Evolutionary conservation across 2,113 vertebrate genomes (phyloP), one percentile per base, ranked within the genome.

Genomic region (Rhinolophus ferrumequinum): DNA sequence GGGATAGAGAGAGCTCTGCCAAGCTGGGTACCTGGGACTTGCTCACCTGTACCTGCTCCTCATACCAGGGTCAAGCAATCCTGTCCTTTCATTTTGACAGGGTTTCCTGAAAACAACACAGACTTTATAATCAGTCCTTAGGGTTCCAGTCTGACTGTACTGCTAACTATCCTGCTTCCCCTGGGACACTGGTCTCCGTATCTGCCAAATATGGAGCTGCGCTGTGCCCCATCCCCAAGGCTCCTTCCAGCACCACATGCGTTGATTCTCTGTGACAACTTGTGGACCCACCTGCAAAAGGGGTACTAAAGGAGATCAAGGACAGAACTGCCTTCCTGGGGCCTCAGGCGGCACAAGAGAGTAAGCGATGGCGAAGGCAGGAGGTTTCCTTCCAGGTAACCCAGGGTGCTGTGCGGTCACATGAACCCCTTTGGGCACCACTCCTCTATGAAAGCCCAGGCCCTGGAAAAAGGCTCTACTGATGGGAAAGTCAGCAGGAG

Each of bases 241-340:
- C 11, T 77, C 41, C 35, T 47, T 76, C 56, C 6, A 77, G 67
- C 26, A 54, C 52, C 1, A 6, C 4, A n/a, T 1, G 9, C 3
- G 2, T 3, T 0, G 0, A 44, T 56, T 92, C 13, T 38, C 41
- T 21, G 7, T 12, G 72, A 56, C 12, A 24, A 52, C 4, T 12
- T 38, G 38, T 13, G 19, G 44, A 76, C 35, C 2, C 21, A 11
- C 18, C 18, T 10, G 5, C 0, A 0, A 50, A 69, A 7, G 9
- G 16, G 21, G 30, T 0, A 7, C 30, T 10, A 33, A 33, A 75
- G 22, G 33, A 7, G n/a, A 41, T 19, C 12, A 6, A 24, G 56
- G 14, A 30, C 28, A 93, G 72, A 85, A 10, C 22, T 15, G 7
- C 47, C 33, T 18, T 38, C 22, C 28, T 1, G 21, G 6, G 66